Evolutionary conservation across 1,140 invertebrate species (phyloP).

Genomic region (Pseudomyrmex sp.): DNA sequence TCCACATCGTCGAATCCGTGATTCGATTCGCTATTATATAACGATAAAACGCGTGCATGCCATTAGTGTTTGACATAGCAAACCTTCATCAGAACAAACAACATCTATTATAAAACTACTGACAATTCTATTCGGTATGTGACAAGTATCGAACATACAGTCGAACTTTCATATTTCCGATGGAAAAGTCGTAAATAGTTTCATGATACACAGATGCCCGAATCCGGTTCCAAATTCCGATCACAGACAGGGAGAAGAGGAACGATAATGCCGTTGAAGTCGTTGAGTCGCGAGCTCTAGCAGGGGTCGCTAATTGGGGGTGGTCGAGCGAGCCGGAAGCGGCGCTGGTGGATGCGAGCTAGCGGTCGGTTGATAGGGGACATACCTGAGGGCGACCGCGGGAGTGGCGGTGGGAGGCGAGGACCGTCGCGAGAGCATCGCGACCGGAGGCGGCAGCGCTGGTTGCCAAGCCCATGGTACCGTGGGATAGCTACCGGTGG

Average conservation of each 20-base stretch:
- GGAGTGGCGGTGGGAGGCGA: slow-evolving; percentile 74
- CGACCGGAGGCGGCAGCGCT: slow-evolving; percentile 56
- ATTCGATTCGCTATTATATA: not conserved
- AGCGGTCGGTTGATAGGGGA: slow-evolving; percentile 79
- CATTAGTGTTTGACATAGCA: not conserved
- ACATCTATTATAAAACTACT: no score
- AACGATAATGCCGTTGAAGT: slow-evolving; percentile 26
- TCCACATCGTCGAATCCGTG: not conserved
- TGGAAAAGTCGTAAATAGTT: no score
- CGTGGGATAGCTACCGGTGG: slow-evolving; percentile 61
- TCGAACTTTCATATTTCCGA: no score
- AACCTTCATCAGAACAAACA: slow-evolving; percentile 5
- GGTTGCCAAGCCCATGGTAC: slow-evolving; percentile 83
- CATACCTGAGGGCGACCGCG: slow-evolving; percentile 78
- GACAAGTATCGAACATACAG: no score
- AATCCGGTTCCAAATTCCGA: slow-evolving; percentile 20
- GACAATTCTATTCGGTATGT: no score
- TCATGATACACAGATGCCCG: not conserved
- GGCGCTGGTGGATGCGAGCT: slow-evolving; percentile 76
- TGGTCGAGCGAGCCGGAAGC: slow-evolving; percentile 75
- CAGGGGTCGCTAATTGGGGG: slow-evolving; percentile 80
- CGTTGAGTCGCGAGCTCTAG: slow-evolving; percentile 19
- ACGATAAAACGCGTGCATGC: not conserved
- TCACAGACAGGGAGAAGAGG: slow-evolving; percentile 12
- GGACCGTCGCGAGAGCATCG: slow-evolving; percentile 81